Evolutionary conservation across 2,797 vertebrate genomes (phyloP).

Genomic region (Rhinichthys osculus): DNA sequence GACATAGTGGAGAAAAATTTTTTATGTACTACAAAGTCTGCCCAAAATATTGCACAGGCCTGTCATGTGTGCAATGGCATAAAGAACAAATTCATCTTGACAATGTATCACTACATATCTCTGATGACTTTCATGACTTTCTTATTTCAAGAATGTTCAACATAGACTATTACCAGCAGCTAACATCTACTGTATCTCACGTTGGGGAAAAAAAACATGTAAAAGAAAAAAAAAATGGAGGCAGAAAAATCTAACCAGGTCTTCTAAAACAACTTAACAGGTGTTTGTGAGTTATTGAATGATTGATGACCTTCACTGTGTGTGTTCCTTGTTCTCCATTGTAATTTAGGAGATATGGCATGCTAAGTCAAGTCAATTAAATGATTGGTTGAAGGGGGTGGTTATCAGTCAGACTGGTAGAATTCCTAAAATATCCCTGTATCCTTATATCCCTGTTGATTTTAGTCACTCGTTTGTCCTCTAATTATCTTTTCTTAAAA

Average conservation of each 20-base stretch:
- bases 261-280: constrained; percentile 56
- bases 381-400: constrained; percentile 68
- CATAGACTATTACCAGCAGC: not conserved
- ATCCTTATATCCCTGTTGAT: constrained; percentile 44
- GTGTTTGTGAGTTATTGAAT: constrained; percentile 68
- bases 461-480: constrained; percentile 74
- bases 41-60: constrained; percentile 55
- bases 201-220: not conserved
- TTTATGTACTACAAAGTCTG: constrained; percentile 68
- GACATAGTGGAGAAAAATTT: constrained; percentile 67
- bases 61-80: constrained; percentile 12
- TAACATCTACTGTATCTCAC: not conserved
- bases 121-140: constrained; percentile 20
- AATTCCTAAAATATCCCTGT: constrained; percentile 45
- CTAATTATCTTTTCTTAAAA: constrained; percentile 75
- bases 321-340: constrained; percentile 55
- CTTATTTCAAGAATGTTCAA: constrained; percentile 30
- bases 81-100: constrained; percentile 15
- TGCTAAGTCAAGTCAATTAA: constrained; percentile 77
- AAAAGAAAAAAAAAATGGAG: not conserved
- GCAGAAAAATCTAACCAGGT: not conserved
- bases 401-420: constrained; percentile 66
- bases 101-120: constrained; percentile 15
- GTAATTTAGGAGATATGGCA: constrained; percentile 67
- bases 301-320: constrained; percentile 72